A percentile compares a stretch with the other conserved stretches of the same genome.
Evolutionary conservation across 2,888 invertebrate species (phyloP).

Genomic region (Nysson spinosus): DNA sequence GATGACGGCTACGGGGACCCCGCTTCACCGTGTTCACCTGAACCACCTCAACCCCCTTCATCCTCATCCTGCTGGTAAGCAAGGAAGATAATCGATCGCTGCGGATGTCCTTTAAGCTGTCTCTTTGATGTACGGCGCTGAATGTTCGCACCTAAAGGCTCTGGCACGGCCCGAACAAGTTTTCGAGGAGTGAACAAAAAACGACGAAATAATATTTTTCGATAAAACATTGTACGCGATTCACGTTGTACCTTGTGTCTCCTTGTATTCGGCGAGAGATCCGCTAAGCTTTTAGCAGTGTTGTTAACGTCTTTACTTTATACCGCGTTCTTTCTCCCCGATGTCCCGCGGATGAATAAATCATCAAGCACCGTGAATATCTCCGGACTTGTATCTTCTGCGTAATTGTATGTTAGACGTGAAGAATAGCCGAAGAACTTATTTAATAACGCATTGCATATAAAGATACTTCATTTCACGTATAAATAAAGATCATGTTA

Average conservation of each 20-base stretch:
- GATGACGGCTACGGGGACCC: conserved; percentile 58
- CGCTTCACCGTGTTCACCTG: conserved; percentile 28
- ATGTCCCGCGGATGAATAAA: conserved; percentile 34
- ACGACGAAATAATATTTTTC: conserved; percentile 42
- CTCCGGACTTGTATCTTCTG: conserved; percentile 9
- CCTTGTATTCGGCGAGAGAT: conserved; percentile 8
- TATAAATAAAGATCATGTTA: too few species aligned
- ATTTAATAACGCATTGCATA: too few species aligned
- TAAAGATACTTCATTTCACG: too few species aligned
- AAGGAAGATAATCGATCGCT: conserved; percentile 55
- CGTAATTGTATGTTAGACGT: conserved; percentile 39
- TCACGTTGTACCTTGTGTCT: conserved; percentile 5
- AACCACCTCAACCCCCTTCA: conserved; percentile 29
- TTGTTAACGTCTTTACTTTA: conserved; percentile 33
- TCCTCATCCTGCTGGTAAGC: conserved; percentile 18
- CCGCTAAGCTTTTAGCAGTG: conserved; percentile 40
- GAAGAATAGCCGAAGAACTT: neutral
- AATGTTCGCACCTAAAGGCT: conserved; percentile 48
- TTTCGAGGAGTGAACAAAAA: neutral
- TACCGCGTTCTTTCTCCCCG: conserved; percentile 31
- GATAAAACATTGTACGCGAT: conserved; percentile 34
- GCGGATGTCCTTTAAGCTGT: conserved; percentile 55
- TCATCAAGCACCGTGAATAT: conserved; percentile 21
- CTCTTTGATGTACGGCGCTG: conserved; percentile 51
- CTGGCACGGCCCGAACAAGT: conserved; percentile 18